Percentiles rank a stretch among this genome's conserved stretches.
Evolutionary conservation across 2,797 vertebrate genomes (phyloP).

Genomic region (Emys orbicularis): DNA sequence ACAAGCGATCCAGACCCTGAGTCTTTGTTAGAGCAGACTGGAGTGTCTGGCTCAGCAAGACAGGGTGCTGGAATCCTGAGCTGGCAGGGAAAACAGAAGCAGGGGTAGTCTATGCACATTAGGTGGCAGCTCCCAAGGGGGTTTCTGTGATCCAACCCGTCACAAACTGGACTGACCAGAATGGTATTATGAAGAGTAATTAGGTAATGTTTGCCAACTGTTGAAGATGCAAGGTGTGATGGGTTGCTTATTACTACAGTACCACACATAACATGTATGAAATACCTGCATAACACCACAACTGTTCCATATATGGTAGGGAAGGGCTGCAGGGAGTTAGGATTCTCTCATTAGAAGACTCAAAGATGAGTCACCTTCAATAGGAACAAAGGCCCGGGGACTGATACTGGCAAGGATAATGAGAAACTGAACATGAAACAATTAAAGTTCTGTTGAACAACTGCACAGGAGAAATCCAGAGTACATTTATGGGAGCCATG

Average conservation of each 20-base stretch:
- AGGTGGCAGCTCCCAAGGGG: no score
- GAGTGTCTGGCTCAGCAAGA: no score
- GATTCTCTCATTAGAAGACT: background rate
- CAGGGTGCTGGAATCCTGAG: no score
- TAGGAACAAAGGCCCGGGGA: background rate
- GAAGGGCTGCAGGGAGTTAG: background rate
- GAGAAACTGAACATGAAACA: background rate
- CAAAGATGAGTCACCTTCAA: constrained; percentile 48
- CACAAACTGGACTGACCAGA: background rate
- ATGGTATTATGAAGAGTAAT: background rate
- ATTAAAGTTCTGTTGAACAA: background rate
- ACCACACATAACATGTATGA: background rate
- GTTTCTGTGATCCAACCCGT: no score
- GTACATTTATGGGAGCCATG: background rate
- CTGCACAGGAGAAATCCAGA: background rate
- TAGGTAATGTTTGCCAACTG: background rate
- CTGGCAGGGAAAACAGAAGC: no score
- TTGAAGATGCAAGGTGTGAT: background rate
- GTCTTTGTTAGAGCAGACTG: no score
- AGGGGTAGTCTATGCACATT: no score
- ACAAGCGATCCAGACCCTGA: no score
- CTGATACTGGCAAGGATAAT: background rate
- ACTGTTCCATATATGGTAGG: constrained; percentile 54
- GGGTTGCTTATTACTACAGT: constrained; percentile 5
- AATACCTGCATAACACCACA: background rate